These are phyloP conservation scores for Cherax destructor DNA, from an alignment of 1,140 invertebrate genomes.

Conservation along the genomic window DNA sequence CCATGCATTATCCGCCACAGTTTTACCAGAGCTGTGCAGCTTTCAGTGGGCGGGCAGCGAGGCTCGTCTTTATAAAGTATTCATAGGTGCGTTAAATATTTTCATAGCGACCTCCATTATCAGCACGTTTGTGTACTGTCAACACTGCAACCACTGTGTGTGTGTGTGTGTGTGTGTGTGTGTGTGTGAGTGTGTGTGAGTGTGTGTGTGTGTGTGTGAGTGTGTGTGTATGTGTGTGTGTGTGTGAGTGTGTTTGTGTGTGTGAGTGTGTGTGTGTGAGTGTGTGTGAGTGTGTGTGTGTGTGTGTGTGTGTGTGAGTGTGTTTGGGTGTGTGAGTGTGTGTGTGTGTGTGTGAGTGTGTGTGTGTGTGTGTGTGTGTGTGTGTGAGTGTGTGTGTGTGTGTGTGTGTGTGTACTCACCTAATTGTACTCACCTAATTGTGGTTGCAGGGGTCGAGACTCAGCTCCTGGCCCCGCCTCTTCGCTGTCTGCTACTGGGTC, in stretches of 20 bases:
- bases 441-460: too few relatives aligned
- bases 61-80: too few relatives aligned
- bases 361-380: conserved; percentile 12
- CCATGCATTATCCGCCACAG: too few relatives aligned
- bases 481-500: too few relatives aligned
- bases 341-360: not conserved
- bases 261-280: not conserved
- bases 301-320: not conserved
- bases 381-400: not conserved
- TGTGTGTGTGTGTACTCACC: too few relatives aligned
- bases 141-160: not conserved
- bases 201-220: not conserved
- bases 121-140: not conserved
- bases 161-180: conserved; percentile 6
- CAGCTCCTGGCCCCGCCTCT: too few relatives aligned
- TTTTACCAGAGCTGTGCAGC: too few relatives aligned
- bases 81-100: too few relatives aligned
- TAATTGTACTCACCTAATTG: too few relatives aligned
- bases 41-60: too few relatives aligned
- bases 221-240: conserved; percentile 7
- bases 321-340: not conserved
- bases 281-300: not conserved
- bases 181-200: not conserved
- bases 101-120: too few relatives aligned
- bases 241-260: not conserved